Conservation (phyloP, 2,797 vertebrate genomes). For the Urosaurus nigricauda region DNA sequence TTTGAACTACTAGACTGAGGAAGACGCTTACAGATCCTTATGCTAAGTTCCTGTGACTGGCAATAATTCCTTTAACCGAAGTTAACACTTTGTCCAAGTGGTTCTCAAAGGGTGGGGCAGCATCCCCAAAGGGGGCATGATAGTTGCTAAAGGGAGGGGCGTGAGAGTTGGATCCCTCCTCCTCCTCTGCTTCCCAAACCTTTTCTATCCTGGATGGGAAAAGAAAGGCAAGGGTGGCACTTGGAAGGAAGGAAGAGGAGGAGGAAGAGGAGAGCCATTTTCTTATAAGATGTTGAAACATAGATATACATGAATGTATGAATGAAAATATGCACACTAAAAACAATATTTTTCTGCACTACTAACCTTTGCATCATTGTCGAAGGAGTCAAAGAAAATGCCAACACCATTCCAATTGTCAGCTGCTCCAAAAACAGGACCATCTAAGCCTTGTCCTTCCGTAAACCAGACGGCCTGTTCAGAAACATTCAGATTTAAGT, state of each 20-base stretch:
- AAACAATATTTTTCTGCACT: neutral
- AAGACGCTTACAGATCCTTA: neutral
- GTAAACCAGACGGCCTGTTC: conserved; percentile 94
- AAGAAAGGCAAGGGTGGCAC: too few species aligned
- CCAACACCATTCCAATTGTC: conserved; percentile 95
- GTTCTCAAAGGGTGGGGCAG: too few species aligned
- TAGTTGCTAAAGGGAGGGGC: too few species aligned
- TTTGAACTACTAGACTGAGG: neutral
- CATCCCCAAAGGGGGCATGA: too few species aligned
- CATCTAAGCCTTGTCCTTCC: conserved; percentile 88
- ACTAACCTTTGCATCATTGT: conserved; percentile 97
- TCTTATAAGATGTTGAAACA: too few species aligned
- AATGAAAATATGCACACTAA: too few species aligned
- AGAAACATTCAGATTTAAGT: conserved; percentile 29
- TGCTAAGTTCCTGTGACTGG: neutral
- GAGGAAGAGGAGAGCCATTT: too few species aligned
- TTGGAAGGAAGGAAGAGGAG: too few species aligned
- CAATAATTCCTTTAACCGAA: neutral
- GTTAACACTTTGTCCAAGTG: neutral
- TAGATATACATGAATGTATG: too few species aligned
- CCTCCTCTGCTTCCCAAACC: too few species aligned
- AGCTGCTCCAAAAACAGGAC: conserved; percentile 93
- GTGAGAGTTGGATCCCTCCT: too few species aligned
- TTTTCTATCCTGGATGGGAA: too few species aligned
- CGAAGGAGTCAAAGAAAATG: conserved; percentile 98